phyloP scores from a whole-genome alignment of 2,888 invertebrate species.

The Asteroscopus sphinx region DNA sequence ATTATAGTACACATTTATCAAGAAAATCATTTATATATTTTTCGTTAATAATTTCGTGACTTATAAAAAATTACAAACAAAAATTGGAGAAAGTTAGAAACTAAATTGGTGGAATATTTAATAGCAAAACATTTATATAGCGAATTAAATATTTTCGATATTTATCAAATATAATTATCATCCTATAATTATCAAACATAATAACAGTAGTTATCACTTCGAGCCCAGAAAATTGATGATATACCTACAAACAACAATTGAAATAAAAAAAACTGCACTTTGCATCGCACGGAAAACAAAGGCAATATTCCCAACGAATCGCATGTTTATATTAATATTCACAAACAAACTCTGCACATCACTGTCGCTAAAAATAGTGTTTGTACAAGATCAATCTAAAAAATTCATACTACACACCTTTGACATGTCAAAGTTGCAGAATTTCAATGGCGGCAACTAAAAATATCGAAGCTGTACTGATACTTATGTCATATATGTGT shows the following conservation, averaged over 20 bases:
- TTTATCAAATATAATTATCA: no score
- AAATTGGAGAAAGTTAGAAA: no score
- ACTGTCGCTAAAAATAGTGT: conserved; percentile 23
- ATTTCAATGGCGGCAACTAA: conserved; percentile 48
- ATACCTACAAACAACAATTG: not conserved
- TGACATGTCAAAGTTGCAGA: conserved; percentile 47
- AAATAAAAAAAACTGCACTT: not conserved
- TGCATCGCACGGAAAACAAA: not conserved
- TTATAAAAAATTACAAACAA: no score
- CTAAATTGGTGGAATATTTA: no score
- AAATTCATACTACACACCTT: conserved; percentile 43
- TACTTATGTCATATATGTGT: conserved; percentile 26
- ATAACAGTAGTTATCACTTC: no score
- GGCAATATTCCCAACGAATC: not conserved
- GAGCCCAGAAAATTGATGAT: no score
- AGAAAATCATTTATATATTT: no score
- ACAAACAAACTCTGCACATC: conserved; percentile 6
- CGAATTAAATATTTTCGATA: no score
- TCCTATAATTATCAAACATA: no score
- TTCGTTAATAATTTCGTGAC: no score
- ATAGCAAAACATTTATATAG: no score
- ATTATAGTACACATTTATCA: no score
- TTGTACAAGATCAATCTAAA: conserved; percentile 42
- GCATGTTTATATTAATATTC: conserved; percentile 1
- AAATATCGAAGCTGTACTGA: conserved; percentile 49